Percentiles rank a stretch among this genome's conserved stretches.
phyloP scores from a whole-genome alignment of 2,113 vertebrate genomes.

The Otolemur garnettii region DNA sequence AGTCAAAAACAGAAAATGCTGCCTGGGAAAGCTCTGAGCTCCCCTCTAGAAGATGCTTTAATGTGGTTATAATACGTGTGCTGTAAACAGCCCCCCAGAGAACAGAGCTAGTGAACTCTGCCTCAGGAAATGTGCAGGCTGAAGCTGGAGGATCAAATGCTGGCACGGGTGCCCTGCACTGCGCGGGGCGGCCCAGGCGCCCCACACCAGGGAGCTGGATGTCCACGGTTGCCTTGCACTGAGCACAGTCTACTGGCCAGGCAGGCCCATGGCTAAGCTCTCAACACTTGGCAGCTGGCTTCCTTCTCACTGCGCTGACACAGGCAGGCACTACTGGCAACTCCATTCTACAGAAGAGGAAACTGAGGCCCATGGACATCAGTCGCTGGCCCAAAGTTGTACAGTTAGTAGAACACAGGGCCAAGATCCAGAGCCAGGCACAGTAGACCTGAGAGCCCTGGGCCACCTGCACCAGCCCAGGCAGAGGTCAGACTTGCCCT shows the following conservation, averaged over 20 bases:
- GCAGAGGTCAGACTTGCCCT: background rate
- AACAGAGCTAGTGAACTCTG: background rate
- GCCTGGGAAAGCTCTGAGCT: background rate
- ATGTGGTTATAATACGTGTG: background rate
- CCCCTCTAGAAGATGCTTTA: background rate
- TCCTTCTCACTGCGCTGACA: no score
- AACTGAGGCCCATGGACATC: background rate
- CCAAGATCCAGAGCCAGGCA: background rate
- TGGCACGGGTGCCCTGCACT: fast-evolving
- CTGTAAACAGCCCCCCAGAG: background rate
- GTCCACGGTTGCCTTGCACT: fast-evolving
- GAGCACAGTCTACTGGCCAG: background rate
- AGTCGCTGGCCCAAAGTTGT: background rate
- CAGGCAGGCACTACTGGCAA: background rate
- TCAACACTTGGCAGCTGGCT: background rate
- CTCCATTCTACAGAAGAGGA: background rate
- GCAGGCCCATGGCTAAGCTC: background rate
- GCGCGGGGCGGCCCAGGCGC: background rate
- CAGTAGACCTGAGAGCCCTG: background rate
- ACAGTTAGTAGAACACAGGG: background rate
- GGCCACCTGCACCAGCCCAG: fast-evolving
- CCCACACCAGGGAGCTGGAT: fast-evolving
- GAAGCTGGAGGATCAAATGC: background rate
- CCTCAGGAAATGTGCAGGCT: background rate
- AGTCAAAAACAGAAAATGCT: background rate